phyloP scores from a whole-genome alignment of 1,140 invertebrate genomes.

The Hylyphantes graminicola region DNA sequence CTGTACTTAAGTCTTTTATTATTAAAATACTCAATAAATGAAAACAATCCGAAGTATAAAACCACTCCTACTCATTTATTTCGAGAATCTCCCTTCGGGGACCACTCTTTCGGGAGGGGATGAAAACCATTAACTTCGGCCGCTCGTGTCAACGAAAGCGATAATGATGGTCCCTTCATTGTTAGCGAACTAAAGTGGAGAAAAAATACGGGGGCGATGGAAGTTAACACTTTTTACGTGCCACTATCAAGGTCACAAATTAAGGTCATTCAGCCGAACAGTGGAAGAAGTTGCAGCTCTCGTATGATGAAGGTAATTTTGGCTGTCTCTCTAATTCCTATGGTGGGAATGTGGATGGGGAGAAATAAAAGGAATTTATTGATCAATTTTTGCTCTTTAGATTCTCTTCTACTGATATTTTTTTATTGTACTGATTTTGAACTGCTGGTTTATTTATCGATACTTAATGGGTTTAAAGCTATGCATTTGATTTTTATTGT shows the following conservation, averaged over 20 bases:
- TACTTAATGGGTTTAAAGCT: too few relatives aligned
- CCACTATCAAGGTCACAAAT: constrained; percentile 58
- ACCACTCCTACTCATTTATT: constrained; percentile 22
- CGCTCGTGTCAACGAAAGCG: constrained; percentile 51
- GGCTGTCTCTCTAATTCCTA: constrained; percentile 34
- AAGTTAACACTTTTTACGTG: constrained; percentile 59
- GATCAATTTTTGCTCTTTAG: neutral
- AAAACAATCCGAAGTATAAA: constrained; percentile 28
- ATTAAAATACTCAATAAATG: constrained; percentile 12
- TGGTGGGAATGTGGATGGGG: neutral
- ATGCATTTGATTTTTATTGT: too few relatives aligned
- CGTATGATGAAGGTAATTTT: constrained; percentile 47
- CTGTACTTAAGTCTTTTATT: too few relatives aligned
- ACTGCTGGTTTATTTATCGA: too few relatives aligned
- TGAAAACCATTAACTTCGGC: constrained; percentile 58
- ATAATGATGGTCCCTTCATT: constrained; percentile 58
- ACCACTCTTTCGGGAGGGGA: constrained; percentile 16
- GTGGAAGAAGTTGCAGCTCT: constrained; percentile 11
- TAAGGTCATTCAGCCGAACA: constrained; percentile 49
- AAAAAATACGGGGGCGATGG: constrained; percentile 4
- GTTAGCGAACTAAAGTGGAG: constrained; percentile 35
- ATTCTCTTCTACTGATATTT: neutral
- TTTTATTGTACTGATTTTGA: too few relatives aligned
- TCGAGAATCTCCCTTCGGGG: constrained; percentile 44
- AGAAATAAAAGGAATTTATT: neutral